Percentiles rank a stretch among this genome's conserved stretches.
Evolutionary conservation across 2,797 vertebrate species (phyloP).

Genomic region (Pachyuromys duprasi): DNA sequence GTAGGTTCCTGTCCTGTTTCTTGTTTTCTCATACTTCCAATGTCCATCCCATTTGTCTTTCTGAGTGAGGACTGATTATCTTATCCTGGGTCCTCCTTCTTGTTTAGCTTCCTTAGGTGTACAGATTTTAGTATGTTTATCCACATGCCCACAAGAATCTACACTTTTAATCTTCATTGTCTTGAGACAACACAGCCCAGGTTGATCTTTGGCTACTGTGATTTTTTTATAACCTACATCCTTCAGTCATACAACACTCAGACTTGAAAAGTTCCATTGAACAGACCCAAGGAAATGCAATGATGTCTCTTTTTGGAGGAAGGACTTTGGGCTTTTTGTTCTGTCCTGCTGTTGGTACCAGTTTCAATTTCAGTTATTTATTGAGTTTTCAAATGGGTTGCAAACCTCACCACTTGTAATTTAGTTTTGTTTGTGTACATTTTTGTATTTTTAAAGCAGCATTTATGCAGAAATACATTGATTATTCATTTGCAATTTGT

Average conservation of each 20-base stretch:
- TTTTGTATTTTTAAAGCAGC: background rate
- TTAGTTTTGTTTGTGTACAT: background rate
- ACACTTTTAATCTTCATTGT: background rate
- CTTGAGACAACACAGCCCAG: background rate
- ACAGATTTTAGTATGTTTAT: too few relatives aligned
- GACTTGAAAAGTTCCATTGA: background rate
- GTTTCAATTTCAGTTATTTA: slow-evolving; percentile 1
- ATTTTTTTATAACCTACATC: background rate
- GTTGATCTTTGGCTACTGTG: background rate
- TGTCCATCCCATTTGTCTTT: too few relatives aligned
- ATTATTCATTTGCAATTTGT: slow-evolving; percentile 24
- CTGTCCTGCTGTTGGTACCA: background rate
- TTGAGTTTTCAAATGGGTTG: background rate
- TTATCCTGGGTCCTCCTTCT: too few relatives aligned
- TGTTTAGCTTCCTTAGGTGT: too few relatives aligned
- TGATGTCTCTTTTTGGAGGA: background rate
- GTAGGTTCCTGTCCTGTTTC: too few relatives aligned
- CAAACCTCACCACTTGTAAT: background rate
- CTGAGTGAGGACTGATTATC: too few relatives aligned
- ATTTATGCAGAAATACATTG: slow-evolving; percentile 8
- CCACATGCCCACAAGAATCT: background rate
- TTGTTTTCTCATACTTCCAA: too few relatives aligned
- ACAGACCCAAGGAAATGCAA: background rate
- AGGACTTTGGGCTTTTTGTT: background rate
- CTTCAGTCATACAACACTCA: background rate